phyloP scores from a whole-genome alignment of 2,797 vertebrate genomes.

The Luscinia megarhynchos region DNA sequence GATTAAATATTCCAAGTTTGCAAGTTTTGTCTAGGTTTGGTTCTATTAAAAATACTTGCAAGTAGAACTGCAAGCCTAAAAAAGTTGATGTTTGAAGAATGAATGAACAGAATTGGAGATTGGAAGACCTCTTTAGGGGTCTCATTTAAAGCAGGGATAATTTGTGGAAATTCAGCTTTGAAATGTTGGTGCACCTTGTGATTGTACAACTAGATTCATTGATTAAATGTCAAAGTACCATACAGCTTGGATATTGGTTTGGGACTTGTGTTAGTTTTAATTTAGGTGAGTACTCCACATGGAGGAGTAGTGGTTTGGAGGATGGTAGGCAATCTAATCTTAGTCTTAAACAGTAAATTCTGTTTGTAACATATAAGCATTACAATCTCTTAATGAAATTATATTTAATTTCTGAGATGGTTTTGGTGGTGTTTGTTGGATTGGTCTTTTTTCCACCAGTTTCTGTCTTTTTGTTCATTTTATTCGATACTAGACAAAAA shows the following conservation, averaged over 20 bases:
- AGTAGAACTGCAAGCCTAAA: not conserved
- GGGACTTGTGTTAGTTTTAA: not conserved
- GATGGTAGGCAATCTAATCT: not conserved
- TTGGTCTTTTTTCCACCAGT: not conserved
- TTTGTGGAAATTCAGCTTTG: not conserved
- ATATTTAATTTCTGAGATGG: not conserved
- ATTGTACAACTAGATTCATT: not conserved
- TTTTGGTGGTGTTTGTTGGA: not conserved
- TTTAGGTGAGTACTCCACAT: not conserved
- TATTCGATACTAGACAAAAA: not conserved
- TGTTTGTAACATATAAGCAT: not conserved
- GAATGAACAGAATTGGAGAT: not conserved
- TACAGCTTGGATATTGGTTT: not conserved
- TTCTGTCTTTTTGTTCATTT: not conserved
- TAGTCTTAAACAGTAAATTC: not conserved
- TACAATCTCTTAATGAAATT: not conserved
- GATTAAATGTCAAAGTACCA: not conserved
- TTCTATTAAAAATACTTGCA: not conserved
- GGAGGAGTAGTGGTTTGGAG: not conserved
- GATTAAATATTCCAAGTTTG: not conserved
- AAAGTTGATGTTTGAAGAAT: not conserved
- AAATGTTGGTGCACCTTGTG: not conserved
- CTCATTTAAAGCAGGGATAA: not conserved
- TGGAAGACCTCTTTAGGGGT: not conserved
- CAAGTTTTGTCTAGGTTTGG: not conserved